Base-by-base conservation (phyloP, 2,888 invertebrate genomes). In the Odontomyia ornata region DNA sequence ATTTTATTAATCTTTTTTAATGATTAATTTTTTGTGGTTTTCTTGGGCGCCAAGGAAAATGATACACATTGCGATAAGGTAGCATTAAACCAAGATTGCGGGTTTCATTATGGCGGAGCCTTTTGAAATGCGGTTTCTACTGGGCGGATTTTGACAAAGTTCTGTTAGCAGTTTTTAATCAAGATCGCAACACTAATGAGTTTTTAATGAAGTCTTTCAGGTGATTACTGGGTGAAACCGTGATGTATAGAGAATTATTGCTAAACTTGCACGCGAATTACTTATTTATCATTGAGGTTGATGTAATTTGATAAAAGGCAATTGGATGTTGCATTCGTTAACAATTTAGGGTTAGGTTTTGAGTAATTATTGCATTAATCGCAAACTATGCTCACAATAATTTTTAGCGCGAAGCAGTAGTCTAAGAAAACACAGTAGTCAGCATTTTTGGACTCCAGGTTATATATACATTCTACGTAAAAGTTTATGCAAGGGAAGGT, bases 21-120 rank as follows among this genome's bases (percentile, higher is more conserved):
- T 72, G 46, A 72, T 72, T 18, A 9, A 5, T 56, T 72, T 67
- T 56, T 30, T 56, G 72, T 30, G 72, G 72, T 43, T 72, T 69
- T 27, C n/a, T 11, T 72, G 28, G 72, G 72, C 72, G 72, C 72
- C 72, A 72, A 30, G 56, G 30, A 56, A 72, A 72, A 52, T 72
- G 72, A 72, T 56, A 72, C 57, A 72, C 28, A n/a, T 56, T 18
- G 18, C 21, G 27, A 56, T 69, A 25, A 21, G 69, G 69, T 69
- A 69, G 69, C 69, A 28, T 64, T n/a, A 28, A n/a, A 64, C 5
- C 28, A 64, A 64, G 28, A 2, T 30, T 9, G 3, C 3, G 64
- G n/a, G 30, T 15, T 64, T 64, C 11, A 60, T 60, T 28, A 25
- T 15, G 64, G n/a, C 57, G 25, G 21, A 60, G 15, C 15, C 3